Evolutionary conservation across 2,888 invertebrate genomes (phyloP), one percentile per base, ranked within the genome.

Genomic region (Dicyrtoma fusca): DNA sequence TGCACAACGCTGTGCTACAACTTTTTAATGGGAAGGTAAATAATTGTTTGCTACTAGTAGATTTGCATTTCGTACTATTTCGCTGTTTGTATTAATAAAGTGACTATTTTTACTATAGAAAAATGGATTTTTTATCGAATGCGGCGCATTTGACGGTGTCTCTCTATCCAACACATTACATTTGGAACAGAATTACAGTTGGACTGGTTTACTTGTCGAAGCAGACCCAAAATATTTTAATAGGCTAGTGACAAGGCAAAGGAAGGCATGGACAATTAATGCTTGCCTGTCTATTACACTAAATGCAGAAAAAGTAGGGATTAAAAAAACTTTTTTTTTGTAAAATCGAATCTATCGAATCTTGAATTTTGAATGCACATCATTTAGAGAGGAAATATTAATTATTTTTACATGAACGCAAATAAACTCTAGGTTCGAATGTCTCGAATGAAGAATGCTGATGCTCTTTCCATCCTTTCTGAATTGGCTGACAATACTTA

Each of bases 171-270:
- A 62, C 17, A 44, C 62, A 44, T 17, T 62, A 8, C 42, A 62
- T 44, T 44, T 62, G 1, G 62, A 62, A 19, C 13, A 17, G 19
- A 19, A 62, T 44, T 19, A 44, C 17, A 21, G 21, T 13, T 62
- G 62, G 62, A 62, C 44, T 19, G 62, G 62, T 17, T 19, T 62
- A 10, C 45, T 62, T 1, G 45, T 62, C 0, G 62, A 62, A 19
- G 44, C 62, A 1, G 44, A 62, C 44, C 62, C 62, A 44, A 14
- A 21, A 2, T 14, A 11, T 34, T 34, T n/a, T 17, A 8, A 1
- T 1, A 59, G 8, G 13, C 25, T 59, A 6, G 10, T 59, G 11
- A 6, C 4, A 34, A 26, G 19, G 4, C 6, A 55, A 6, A 17
- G 55, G 4, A 55, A 55, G 19, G 55, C 55, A 21, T 55, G 55